These are phyloP conservation scores for Apamea epomidion DNA, from an alignment of 2,888 invertebrate species.

Conservation along the genomic window DNA sequence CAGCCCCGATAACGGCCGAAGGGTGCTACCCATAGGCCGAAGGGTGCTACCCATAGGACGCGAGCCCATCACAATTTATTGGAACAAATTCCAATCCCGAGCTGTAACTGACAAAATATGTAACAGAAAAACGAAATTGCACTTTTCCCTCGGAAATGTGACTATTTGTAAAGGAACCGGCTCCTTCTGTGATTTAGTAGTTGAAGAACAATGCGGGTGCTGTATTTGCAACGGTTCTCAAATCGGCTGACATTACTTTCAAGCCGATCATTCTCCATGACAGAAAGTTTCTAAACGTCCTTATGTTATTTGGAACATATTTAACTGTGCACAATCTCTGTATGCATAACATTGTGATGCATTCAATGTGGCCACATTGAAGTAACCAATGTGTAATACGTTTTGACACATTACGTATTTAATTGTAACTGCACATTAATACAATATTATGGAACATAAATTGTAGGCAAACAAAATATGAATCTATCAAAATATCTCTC, in stretches of 20 bases:
- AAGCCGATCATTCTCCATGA: not conserved
- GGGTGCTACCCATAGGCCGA: slow-evolving; percentile 43
- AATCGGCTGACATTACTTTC: slow-evolving; percentile 2
- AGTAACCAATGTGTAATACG: not conserved
- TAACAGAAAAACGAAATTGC: slow-evolving; percentile 59
- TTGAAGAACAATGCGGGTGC: not conserved
- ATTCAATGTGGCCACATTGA: not conserved
- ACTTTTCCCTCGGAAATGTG: slow-evolving; percentile 40
- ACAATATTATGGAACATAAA: not conserved
- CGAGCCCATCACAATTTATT: slow-evolving; percentile 53
- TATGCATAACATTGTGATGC: not conserved
- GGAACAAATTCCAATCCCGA: slow-evolving; percentile 60
- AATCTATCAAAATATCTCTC: not conserved
- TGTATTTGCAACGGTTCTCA: not conserved
- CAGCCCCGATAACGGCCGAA: slow-evolving; percentile 41
- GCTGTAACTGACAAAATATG: slow-evolving; percentile 58
- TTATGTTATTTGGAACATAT: not conserved
- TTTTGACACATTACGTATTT: not conserved
- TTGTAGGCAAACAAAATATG: too few relatives aligned
- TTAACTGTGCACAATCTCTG: too few relatives aligned
- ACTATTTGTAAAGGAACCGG: slow-evolving; percentile 13
- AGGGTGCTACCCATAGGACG: slow-evolving; percentile 21
- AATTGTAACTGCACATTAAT: not conserved
- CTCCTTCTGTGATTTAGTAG: slow-evolving; percentile 13
- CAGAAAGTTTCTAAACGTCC: not conserved